These are phyloP conservation scores for Oryzias woworae DNA, from an alignment of 2,113 vertebrate species.

Conservation along the genomic window DNA sequence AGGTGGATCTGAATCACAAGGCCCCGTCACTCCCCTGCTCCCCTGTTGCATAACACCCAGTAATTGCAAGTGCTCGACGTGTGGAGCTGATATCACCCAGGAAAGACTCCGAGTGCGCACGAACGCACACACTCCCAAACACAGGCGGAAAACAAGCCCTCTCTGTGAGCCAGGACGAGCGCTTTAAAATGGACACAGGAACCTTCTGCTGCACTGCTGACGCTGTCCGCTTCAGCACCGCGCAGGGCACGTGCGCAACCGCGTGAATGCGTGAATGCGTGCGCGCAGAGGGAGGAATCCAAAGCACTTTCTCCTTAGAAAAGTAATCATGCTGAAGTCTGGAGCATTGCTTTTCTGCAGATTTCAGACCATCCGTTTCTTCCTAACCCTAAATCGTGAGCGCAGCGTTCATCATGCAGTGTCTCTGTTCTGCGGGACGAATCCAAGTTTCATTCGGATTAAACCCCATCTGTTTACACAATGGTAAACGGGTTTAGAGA, in stretches of 20 bases:
- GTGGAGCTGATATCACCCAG: constrained; percentile 17
- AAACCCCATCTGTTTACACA: no score
- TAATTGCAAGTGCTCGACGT: constrained; percentile 40
- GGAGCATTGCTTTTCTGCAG: no score
- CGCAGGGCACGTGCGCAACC: neutral
- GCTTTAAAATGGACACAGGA: constrained; percentile 72
- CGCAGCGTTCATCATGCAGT: no score
- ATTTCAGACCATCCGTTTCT: no score
- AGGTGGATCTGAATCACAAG: constrained; percentile 36
- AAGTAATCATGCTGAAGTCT: neutral
- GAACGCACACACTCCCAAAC: neutral
- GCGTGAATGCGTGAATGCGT: neutral
- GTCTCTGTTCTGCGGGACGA: no score
- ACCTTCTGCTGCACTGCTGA: constrained; percentile 57
- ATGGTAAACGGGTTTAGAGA: no score
- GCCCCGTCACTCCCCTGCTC: constrained; percentile 38
- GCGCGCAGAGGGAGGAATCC: constrained; percentile 7
- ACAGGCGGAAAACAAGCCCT: constrained; percentile 23
- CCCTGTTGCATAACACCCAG: constrained; percentile 54
- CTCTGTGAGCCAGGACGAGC: constrained; percentile 39
- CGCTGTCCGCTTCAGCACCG: constrained; percentile 81
- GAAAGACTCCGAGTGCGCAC: neutral
- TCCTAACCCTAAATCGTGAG: no score
- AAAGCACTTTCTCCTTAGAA: neutral
- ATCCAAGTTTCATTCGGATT: no score